A percentile compares a stretch with the other conserved stretches of the same genome.
Evolutionary conservation across 2,888 invertebrate genomes (phyloP).

Genomic region (Nephrotoma flavescens): DNA sequence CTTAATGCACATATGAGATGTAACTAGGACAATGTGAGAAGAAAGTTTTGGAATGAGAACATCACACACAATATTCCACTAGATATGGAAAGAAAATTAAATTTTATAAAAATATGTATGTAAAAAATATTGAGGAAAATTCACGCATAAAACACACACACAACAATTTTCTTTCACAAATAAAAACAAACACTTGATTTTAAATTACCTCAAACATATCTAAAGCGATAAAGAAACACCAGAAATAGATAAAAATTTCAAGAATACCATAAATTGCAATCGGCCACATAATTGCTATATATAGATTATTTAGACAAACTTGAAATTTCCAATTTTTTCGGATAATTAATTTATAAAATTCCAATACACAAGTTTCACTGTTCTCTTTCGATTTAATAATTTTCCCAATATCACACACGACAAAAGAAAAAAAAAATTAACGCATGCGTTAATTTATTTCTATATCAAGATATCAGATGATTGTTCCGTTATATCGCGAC

Average conservation of each 20-base stretch:
- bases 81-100: neutral
- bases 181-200: neutral
- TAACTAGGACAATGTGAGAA: neutral
- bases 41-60: neutral
- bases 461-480: neutral
- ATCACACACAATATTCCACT: neutral
- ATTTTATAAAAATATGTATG: neutral
- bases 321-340: neutral
- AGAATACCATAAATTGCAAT: neutral
- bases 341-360: neutral
- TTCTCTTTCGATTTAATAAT: neutral
- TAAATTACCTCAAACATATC: constrained; percentile 4
- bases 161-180: neutral
- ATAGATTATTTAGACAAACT: neutral
- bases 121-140: neutral
- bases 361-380: neutral
- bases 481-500: neutral
- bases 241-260: neutral
- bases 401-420: neutral
- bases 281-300: neutral
- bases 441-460: neutral
- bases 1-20: neutral
- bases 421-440: neutral
- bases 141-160: neutral
- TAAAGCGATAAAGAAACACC: neutral